Evolutionary conservation across 2,888 invertebrate species (phyloP), one percentile per base, ranked within the genome.

Genomic region (Teleogryllus oceanicus): DNA sequence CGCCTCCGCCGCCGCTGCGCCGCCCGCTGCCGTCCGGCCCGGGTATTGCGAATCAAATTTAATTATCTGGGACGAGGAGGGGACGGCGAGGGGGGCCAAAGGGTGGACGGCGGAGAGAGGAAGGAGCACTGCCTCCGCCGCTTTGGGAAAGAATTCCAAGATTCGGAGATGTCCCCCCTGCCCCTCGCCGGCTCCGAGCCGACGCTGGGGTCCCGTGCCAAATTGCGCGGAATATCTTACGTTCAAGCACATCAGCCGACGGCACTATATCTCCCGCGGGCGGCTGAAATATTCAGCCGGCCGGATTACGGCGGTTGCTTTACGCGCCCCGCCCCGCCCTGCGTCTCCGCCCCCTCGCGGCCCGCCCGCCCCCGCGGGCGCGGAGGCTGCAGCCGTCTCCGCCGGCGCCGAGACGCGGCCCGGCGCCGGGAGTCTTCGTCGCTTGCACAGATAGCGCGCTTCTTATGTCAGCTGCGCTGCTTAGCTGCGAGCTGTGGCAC

Each of bases 231-330:
- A 62, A 62, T 62, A 62, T 62, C 62, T 62, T 62, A 62, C 62
- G 62, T 62, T 62, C 62, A 62, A 62, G 62, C 62, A 62, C 18
- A 62, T 62, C 62, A 62, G 62, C 62, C 18, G 62, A 62, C 62
- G 62, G 62, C 62, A 62, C 62, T 62, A 62, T 62, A 62, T 62
- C 62, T 62, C 62, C 62, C 16, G 62, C 62, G 62, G 62, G 62
- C 62, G 18, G 62, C 62, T 62, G 62, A 62, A 62, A 62, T 62
- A 62, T 62, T 49, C 50, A 21, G 77, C 50, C 77, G 50, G n/a
- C 77, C 49, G 77, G 50, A 77, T 51, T 77, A 50, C 77, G 50
- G 49, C 21, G 51, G 24, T 50, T 51, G 20, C 11, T 77, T 51
- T 50, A 77, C 50, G 13, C 50, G 13, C 24, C 21, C 21, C 21